Percentiles rank a stretch among this genome's conserved stretches.
Evolutionary conservation across 2,888 invertebrate species (phyloP).

Genomic region (Drosophila testacea): DNA sequence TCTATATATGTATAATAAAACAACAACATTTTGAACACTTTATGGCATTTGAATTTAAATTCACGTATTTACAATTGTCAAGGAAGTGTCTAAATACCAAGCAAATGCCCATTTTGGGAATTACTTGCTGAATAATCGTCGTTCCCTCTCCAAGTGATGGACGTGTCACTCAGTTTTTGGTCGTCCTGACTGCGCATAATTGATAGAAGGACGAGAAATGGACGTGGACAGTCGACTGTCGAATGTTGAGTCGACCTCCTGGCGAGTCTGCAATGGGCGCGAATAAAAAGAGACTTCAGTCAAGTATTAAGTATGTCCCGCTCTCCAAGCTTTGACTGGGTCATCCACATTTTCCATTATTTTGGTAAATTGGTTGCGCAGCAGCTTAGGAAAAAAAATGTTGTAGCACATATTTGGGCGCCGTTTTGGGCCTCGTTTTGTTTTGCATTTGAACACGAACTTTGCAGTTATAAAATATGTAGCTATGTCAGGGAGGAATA

Average conservation of each 20-base stretch:
- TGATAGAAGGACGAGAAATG: constrained; percentile 22
- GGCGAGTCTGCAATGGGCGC: constrained; percentile 23
- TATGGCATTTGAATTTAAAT: constrained; percentile 64
- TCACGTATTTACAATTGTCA: constrained; percentile 40
- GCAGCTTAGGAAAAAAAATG: constrained; percentile 29
- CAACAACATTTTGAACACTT: constrained; percentile 28
- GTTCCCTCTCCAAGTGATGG: constrained; percentile 44
- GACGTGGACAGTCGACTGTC: constrained; percentile 4
- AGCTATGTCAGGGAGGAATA: neutral
- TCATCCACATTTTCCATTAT: constrained; percentile 66
- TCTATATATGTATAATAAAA: constrained; percentile 28
- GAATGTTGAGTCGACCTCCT: constrained; percentile 25
- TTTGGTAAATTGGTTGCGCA: constrained; percentile 65
- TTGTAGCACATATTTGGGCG: constrained; percentile 51
- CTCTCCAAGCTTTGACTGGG: neutral
- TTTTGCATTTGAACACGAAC: constrained; percentile 62
- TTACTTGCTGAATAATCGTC: constrained; percentile 48
- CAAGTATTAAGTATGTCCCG: constrained; percentile 23
- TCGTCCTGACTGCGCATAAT: constrained; percentile 61
- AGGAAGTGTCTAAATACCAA: constrained; percentile 43
- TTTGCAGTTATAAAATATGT: constrained; percentile 58
- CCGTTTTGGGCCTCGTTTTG: constrained; percentile 29
- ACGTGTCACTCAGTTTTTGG: constrained; percentile 50
- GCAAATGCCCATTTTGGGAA: constrained; percentile 50
- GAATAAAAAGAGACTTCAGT: constrained; percentile 47